Percentiles rank a stretch among this genome's conserved stretches.
Conservation (phyloP, 2,888 invertebrate genomes). For the Amiota minor region DNA sequence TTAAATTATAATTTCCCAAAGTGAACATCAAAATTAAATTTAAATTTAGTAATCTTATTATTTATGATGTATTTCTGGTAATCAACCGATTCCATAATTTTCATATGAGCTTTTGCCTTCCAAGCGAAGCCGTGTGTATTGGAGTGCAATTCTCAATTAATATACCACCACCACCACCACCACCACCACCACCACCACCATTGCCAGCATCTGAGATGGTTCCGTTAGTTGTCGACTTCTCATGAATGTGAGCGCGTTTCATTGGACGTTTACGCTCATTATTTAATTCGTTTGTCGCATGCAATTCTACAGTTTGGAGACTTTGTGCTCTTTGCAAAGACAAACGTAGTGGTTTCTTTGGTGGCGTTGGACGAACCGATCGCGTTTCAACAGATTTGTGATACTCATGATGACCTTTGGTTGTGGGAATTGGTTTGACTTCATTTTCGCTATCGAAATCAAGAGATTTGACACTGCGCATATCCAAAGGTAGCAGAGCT, state of each 20-base stretch:
- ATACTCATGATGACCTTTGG: not conserved
- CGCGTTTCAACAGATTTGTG: conserved; percentile 78
- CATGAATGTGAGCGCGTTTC: conserved; percentile 70
- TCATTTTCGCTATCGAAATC: conserved; percentile 86
- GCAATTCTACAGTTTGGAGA: conserved; percentile 80
- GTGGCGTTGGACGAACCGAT: conserved; percentile 82
- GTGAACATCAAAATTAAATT: not conserved
- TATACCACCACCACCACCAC: conserved; percentile 49
- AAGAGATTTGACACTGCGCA: conserved; percentile 81
- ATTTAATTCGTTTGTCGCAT: conserved; percentile 55
- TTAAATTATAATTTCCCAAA: not conserved
- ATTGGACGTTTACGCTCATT: conserved; percentile 70
- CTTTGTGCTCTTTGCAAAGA: conserved; percentile 89
- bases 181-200: conserved; percentile 22
- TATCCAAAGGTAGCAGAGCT: conserved; percentile 62
- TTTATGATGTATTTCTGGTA: not conserved
- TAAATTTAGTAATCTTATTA: not conserved
- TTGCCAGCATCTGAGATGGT: conserved; percentile 39
- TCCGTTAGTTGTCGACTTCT: conserved; percentile 41
- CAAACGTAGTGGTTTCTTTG: conserved; percentile 87
- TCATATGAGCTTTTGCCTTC: conserved; percentile 70
- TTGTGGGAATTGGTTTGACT: conserved; percentile 41
- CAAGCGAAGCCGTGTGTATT: conserved; percentile 70
- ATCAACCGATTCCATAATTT: conserved; percentile 22
- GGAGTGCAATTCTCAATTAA: conserved; percentile 68